phyloP scores from a whole-genome alignment of 2,797 vertebrate genomes.

The Mus caroli region DNA sequence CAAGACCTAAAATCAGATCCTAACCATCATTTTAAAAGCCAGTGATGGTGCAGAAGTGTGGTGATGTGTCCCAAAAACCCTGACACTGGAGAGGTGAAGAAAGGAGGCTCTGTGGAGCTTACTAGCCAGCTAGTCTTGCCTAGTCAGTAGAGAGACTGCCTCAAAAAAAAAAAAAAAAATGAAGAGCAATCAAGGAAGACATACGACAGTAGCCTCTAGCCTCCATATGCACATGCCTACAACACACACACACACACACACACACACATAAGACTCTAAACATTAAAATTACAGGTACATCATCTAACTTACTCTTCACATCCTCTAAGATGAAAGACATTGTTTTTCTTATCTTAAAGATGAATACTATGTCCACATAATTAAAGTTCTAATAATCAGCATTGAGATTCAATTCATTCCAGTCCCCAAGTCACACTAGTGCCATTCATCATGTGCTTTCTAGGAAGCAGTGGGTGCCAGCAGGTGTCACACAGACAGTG shows the following conservation, averaged over 20 bases:
- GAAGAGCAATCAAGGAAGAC: neutral
- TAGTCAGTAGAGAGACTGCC: neutral
- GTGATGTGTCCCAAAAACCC: neutral
- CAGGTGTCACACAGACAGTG: neutral
- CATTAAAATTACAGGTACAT: neutral
- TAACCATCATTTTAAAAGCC: neutral
- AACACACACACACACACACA: neutral
- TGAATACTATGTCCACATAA: neutral
- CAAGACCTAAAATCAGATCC: neutral
- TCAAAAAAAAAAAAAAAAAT: neutral
- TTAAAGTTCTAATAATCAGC: neutral
- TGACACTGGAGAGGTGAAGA: neutral
- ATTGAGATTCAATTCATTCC: neutral
- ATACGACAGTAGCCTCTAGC: neutral
- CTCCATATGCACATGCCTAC: neutral
- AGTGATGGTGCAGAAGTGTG: neutral
- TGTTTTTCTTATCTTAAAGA: neutral
- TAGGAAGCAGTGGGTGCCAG: accelerated
- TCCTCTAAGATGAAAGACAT: neutral
- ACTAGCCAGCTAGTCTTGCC: neutral
- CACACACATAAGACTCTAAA: neutral
- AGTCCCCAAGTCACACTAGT: neutral
- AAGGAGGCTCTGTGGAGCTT: too few relatives aligned
- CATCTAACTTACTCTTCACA: neutral
- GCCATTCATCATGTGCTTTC: neutral